Base-by-base conservation (phyloP, 2,797 vertebrate species). In the Cynopterus sphinx region DNA sequence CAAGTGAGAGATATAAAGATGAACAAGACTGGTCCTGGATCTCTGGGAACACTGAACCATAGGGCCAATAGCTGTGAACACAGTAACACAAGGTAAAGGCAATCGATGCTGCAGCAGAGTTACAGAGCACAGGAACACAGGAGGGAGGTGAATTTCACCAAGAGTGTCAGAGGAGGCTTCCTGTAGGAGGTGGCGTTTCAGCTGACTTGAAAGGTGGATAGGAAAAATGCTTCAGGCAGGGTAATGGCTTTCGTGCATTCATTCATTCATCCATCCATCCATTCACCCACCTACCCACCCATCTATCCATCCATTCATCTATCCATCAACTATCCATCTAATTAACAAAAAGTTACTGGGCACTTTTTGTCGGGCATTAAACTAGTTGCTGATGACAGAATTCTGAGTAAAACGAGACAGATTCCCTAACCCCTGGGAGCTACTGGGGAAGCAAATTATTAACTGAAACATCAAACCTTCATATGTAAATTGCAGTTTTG, bases 341-440 rank as follows among this genome's bases (percentile, higher is more conserved):
- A 73, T 59, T 74, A 89, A 96, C 43, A 88, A 67, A 90, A 33
- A 73, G 22, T 92, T 82, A 78, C 22, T 55, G 33, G 36, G 41
- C 49, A 90, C 31, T 91, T 94, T 86, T 53, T 91, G 4, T 51
- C 59, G 91, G 39, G 4, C 19, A 36, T 24, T 43, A 8, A 31
- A 21, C 77, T 97, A 28, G 53, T 33, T 51, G 41, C 36, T 57
- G 33, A 57, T 9, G 36, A 67, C 17, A 91, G 22, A 83, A 71
- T 91, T 83, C 46, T 86, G 15, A 94, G 57, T 83, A 73, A 68
- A 91, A 93, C 90, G 61, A 90, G 59, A 90, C 3, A 93, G 51
- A 77, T 21, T 74, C 33, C 17, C 11, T 49, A 17, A 17, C 26
- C 36, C 22, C 70, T 74, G 3, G 57, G 36, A 95, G 63, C 73